phyloP scores from a whole-genome alignment of 2,888 invertebrate genomes.

The Dynastes tityus region DNA sequence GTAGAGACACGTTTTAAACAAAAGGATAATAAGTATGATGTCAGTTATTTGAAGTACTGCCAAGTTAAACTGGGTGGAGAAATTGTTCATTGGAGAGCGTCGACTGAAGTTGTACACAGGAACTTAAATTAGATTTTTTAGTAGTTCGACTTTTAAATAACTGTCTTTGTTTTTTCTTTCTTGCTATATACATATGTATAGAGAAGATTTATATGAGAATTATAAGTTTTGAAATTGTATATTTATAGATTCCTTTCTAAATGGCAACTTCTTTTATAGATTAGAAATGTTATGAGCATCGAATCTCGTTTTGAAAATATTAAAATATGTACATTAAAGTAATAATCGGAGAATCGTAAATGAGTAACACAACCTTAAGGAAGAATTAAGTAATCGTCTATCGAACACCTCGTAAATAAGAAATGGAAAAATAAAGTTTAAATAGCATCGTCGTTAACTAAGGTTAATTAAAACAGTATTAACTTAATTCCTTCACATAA shows the following conservation, averaged over 20 bases:
- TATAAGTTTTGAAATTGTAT: too few relatives aligned
- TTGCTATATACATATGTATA: too few relatives aligned
- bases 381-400: too few relatives aligned
- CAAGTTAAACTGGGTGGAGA: slow-evolving; percentile 8
- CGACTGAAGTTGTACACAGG: neutral
- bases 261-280: too few relatives aligned
- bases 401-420: too few relatives aligned
- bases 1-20: neutral
- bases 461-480: slow-evolving; percentile 30
- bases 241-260: too few relatives aligned
- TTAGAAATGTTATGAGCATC: too few relatives aligned
- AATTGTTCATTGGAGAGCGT: slow-evolving; percentile 2
- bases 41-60: slow-evolving; percentile 6
- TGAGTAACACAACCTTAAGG: too few relatives aligned
- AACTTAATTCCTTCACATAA: slow-evolving; percentile 4
- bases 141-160: slow-evolving; percentile 2
- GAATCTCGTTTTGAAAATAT: too few relatives aligned
- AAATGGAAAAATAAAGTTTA: neutral
- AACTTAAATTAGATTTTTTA: slow-evolving; percentile 2
- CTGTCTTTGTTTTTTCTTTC: neutral
- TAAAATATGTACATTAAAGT: too few relatives aligned
- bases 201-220: too few relatives aligned
- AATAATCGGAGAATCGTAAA: too few relatives aligned
- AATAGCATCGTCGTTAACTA: neutral
- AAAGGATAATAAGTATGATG: slow-evolving; percentile 13